Base-by-base conservation (phyloP, 2,888 invertebrate species). In the Drosophila niveifrons region DNA sequence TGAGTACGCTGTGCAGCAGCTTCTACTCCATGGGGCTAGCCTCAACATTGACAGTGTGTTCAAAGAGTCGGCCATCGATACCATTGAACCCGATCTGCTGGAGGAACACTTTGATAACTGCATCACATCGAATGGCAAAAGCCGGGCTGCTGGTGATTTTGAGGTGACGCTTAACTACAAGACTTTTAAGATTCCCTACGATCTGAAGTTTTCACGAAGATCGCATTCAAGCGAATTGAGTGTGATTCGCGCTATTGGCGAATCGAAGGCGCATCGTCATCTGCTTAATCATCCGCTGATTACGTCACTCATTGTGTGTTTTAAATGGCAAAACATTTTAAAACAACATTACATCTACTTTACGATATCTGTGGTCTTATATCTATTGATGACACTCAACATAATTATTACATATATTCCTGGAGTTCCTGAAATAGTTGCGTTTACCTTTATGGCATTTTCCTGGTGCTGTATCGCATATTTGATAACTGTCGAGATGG, bases 241-340 rank as follows among this genome's bases (percentile, higher is more conserved):
- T 1, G 29, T 41, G 0, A 58, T 75, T 52, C 39, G 39, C 9
- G 95, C 95, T 79, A 95, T 97, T 92, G 95, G 96, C 50, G 93
- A 94, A 77, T 94, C 95, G 48, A 93, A 94, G 66, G 94, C 95
- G 66, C 92, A 96, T 52, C 94, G 94, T 47, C 94, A 95, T 66
- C 92, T 97, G 23, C 91, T 97, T 7, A 95, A 94, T 78, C 97
- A 97, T 92, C 96, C 96, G 1, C 94, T 96, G 0, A 94, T 96
- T 36, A 95, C 95, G 1, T 96, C 96, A 76, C 96, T 96, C 82
- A 91, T 97, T 2, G 95, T 95, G 80, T 93, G 96, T 9, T 4
- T 44, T 63, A 97, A 97, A 91, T 97, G 96, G 96, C 94, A 95
- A 90, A 93, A 95, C 72, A 23, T 56, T 8, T 36, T 34, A 0